Conservation (phyloP, 2,797 vertebrate genomes). For the Cynodonichthys magdalenae region DNA sequence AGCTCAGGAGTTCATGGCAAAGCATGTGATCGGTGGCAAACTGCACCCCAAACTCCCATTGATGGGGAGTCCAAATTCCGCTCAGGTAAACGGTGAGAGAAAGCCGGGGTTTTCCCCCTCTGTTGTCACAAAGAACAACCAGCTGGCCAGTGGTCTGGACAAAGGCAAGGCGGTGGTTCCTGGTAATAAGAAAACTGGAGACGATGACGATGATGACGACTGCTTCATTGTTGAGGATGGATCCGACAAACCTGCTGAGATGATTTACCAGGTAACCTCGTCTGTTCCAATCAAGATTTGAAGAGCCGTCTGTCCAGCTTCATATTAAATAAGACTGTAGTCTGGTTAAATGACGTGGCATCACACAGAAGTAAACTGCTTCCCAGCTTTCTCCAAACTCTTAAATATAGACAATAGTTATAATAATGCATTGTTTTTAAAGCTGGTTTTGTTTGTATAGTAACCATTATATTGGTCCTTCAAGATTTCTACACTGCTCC, state of each 20-base stretch:
- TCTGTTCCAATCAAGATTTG: slow-evolving; percentile 73
- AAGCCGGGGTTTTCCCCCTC: slow-evolving; percentile 26
- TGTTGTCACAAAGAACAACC: slow-evolving; percentile 30
- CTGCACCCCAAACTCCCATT: slow-evolving; percentile 38
- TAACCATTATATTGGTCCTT: slow-evolving; percentile 3
- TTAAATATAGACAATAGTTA: slow-evolving; percentile 16
- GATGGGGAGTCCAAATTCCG: slow-evolving; percentile 6
- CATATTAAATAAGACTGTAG: slow-evolving; percentile 26
- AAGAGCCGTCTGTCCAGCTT: slow-evolving; percentile 33
- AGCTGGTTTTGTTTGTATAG: slow-evolving; percentile 17
- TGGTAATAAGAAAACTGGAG: slow-evolving; percentile 24
- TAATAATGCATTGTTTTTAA: slow-evolving; percentile 18
- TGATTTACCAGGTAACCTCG: slow-evolving; percentile 76
- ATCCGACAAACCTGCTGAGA: slow-evolving; percentile 68
- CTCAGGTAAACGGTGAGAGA: slow-evolving; percentile 50
- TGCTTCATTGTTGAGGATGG: slow-evolving; percentile 75
- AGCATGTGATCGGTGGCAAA: slow-evolving; percentile 43
- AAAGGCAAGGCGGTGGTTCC: slow-evolving; percentile 16
- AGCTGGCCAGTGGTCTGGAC: slow-evolving; percentile 30
- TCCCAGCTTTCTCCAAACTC: slow-evolving; percentile 23
- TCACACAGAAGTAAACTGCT: slow-evolving; percentile 22
- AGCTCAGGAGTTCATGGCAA: slow-evolving; percentile 70
- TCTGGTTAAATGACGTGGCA: slow-evolving; percentile 16
- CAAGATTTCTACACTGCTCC: slow-evolving; percentile 3
- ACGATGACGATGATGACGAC: slow-evolving; percentile 62